These are phyloP conservation scores for Spea hammondii DNA, from an alignment of 2,797 vertebrate species.

Conservation along the genomic window DNA sequence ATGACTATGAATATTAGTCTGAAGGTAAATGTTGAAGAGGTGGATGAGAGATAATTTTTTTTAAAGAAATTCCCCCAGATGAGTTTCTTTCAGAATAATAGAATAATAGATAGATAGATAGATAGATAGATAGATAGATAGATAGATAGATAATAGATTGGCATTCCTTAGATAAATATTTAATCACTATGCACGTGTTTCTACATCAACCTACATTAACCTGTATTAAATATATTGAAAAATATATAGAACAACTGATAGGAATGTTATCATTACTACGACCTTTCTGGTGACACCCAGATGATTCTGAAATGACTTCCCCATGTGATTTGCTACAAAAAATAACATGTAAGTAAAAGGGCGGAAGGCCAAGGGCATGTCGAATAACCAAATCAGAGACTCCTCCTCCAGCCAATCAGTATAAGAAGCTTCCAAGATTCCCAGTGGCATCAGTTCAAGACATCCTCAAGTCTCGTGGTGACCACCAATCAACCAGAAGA, in stretches of 20 bases:
- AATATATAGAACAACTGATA: neutral
- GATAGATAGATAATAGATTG: neutral
- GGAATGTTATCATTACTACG: neutral
- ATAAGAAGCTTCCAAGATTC: neutral
- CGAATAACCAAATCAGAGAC: neutral
- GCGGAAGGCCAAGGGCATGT: neutral
- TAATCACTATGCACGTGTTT: neutral
- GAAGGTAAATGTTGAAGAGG: no score
- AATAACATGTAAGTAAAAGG: slow-evolving; percentile 1
- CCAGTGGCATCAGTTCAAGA: neutral
- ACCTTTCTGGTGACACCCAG: neutral
- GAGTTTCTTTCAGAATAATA: neutral
- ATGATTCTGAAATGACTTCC: neutral
- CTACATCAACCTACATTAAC: neutral
- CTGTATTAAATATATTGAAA: neutral
- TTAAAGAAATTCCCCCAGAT: no score
- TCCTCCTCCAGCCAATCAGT: neutral
- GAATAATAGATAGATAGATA: slow-evolving; percentile 6
- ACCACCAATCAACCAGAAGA: neutral
- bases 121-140: slow-evolving; percentile 6
- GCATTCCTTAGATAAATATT: no score
- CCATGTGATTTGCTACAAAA: neutral
- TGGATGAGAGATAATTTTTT: no score
- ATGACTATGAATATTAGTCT: no score
- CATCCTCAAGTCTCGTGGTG: neutral